These are phyloP conservation scores for Myripristis murdjan DNA, from an alignment of 2,797 vertebrate species.

Conservation along the genomic window DNA sequence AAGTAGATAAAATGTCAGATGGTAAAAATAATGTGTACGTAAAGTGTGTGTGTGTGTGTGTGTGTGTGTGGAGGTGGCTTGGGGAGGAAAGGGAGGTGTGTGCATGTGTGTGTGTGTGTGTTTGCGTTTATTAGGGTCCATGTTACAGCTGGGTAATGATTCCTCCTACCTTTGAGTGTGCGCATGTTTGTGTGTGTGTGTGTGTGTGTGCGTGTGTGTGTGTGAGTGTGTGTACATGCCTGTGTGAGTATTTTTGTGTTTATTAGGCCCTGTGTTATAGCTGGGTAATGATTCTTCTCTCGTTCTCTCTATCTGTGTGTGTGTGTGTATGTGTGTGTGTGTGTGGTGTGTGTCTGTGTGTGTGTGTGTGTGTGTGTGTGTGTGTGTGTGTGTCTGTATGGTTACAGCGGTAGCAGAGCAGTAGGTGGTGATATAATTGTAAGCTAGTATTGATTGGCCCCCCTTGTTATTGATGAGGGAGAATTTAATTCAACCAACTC, in stretches of 20 bases:
- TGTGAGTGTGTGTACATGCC: conserved; percentile 7
- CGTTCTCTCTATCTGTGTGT: conserved; percentile 19
- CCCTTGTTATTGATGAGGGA: conserved; percentile 87
- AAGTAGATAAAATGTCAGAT: conserved; percentile 45
- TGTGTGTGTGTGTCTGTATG: conserved; percentile 52
- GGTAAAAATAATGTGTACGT: conserved; percentile 54
- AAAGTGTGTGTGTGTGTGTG: conserved; percentile 2
- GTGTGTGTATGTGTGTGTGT: too few species aligned
- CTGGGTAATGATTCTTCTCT: conserved; percentile 50
- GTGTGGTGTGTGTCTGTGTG: too few species aligned
- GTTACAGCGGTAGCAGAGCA: conserved; percentile 42
- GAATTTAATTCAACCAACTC: conserved; percentile 89
- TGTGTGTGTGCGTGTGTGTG: conserved; percentile 19
- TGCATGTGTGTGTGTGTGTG: conserved; percentile 2
- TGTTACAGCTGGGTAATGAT: conserved; percentile 30
- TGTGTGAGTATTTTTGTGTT: conserved; percentile 55
- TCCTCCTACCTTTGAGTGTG: neutral
- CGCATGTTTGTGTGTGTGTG: conserved; percentile 28
- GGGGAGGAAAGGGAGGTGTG: neutral
- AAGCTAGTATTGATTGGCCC: conserved; percentile 86
- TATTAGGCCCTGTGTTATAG: conserved; percentile 53
- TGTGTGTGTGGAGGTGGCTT: neutral
- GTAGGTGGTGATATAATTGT: conserved; percentile 87
- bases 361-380: too few species aligned
- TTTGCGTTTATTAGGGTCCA: conserved; percentile 29